A percentile compares a stretch with the other conserved stretches of the same genome.
Conservation (phyloP, 2,888 invertebrate species). For the Caenorhabditis zanzibari region DNA sequence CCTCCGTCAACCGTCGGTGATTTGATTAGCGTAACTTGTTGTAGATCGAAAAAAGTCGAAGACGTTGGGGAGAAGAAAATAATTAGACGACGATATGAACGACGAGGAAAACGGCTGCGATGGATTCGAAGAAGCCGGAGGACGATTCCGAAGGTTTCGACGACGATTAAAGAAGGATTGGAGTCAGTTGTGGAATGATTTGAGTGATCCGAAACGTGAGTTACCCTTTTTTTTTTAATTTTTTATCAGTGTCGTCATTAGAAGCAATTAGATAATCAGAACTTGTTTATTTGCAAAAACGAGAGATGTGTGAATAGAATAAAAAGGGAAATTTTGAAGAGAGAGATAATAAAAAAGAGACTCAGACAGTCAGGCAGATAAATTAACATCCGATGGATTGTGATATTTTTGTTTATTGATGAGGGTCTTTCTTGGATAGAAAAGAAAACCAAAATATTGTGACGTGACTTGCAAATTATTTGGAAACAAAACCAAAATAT, state of each 20-base stretch:
- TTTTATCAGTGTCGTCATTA: conserved; percentile 38
- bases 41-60: conserved; percentile 33
- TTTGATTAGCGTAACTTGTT: conserved; percentile 65
- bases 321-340: conserved; percentile 26
- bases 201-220: conserved; percentile 64
- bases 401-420: conserved; percentile 12
- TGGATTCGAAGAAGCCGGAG: conserved; percentile 47
- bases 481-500: neutral
- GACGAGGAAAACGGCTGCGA: conserved; percentile 22
- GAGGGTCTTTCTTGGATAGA: too few species aligned
- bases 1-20: conserved; percentile 42
- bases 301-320: conserved; percentile 8
- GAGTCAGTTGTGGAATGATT: conserved; percentile 59
- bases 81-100: conserved; percentile 15
- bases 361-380: conserved; percentile 16
- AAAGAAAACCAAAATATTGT: neutral
- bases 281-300: conserved; percentile 58
- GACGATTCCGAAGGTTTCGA: conserved; percentile 53
- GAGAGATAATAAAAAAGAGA: conserved; percentile 11
- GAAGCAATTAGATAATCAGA: conserved; percentile 52
- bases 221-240: neutral
- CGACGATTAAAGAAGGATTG: conserved; percentile 56
- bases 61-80: neutral
- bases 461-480: neutral
- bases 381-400: conserved; percentile 21